Evolutionary conservation across 2,113 vertebrate species (phyloP).

Genomic region (Spermophilus dauricus): DNA sequence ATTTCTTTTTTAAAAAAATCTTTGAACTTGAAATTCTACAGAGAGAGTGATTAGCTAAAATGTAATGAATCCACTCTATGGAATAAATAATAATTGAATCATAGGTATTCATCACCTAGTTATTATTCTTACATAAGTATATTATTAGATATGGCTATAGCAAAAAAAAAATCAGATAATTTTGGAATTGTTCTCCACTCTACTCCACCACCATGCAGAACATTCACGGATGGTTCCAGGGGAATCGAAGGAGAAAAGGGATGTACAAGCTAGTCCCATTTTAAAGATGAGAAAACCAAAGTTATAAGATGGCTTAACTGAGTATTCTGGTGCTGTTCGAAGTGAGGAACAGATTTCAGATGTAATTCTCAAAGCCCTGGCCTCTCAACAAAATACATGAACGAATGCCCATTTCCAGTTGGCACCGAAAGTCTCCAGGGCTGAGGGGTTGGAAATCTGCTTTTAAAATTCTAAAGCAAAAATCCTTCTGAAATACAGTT

Average conservation of each 20-base stretch:
- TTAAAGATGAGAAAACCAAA: conserved; percentile 19
- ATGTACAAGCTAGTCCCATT: background rate
- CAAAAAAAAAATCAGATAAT: background rate
- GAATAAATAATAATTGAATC: background rate
- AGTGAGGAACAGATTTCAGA: conserved; percentile 22
- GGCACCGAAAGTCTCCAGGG: conserved; percentile 3
- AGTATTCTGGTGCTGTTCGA: background rate
- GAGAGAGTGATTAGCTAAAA: conserved; percentile 42
- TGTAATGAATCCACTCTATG: background rate
- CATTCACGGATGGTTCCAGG: background rate
- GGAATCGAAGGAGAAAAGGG: background rate
- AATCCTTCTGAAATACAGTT: conserved; percentile 74
- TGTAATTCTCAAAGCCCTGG: conserved; percentile 46
- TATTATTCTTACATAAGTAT: background rate
- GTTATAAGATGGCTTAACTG: background rate
- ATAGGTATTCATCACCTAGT: background rate
- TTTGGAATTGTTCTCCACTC: background rate
- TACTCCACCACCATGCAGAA: background rate
- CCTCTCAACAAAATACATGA: conserved; percentile 57
- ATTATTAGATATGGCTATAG: background rate
- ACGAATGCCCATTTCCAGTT: conserved; percentile 64
- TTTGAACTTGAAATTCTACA: conserved; percentile 56
- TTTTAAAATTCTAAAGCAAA: conserved; percentile 64
- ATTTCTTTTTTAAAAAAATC: conserved; percentile 20
- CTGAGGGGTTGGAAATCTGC: conserved; percentile 53